Percentiles rank a stretch among this genome's conserved stretches.
These are phyloP conservation scores for Embiotoca jacksoni DNA, from an alignment of 2,113 vertebrate genomes.

Conservation along the genomic window DNA sequence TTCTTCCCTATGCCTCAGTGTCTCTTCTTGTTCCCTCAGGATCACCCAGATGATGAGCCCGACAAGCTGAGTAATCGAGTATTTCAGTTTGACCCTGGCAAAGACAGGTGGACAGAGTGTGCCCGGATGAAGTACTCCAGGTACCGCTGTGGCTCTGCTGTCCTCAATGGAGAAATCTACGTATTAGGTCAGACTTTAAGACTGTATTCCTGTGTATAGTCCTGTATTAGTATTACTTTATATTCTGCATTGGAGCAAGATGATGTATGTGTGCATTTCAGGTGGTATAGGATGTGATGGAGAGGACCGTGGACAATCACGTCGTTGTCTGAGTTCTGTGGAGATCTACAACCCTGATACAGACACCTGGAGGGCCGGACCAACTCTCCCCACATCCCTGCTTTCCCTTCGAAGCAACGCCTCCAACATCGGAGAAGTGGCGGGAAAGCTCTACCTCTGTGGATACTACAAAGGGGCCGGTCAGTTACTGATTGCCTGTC, in stretches of 20 bases:
- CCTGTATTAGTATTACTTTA: neutral
- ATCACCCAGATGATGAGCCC: slow-evolving; percentile 91
- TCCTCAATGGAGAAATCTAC: slow-evolving; percentile 91
- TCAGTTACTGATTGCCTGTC: slow-evolving; percentile 74
- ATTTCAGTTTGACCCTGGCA: slow-evolving; percentile 88
- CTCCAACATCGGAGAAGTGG: slow-evolving; percentile 83
- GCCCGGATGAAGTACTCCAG: slow-evolving; percentile 90
- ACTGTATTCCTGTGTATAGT: neutral
- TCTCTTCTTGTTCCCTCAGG: slow-evolving; percentile 70
- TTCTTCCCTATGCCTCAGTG: neutral
- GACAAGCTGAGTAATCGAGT: slow-evolving; percentile 90
- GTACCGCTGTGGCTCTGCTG: slow-evolving; percentile 90
- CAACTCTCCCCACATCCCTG: slow-evolving; percentile 86
- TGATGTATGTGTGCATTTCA: slow-evolving; percentile 58
- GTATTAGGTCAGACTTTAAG: slow-evolving; percentile 86
- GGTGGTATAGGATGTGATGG: slow-evolving; percentile 94
- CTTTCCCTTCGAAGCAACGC: slow-evolving; percentile 89
- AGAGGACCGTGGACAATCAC: slow-evolving; percentile 88
- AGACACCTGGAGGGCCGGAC: slow-evolving; percentile 91
- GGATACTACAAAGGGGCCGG: slow-evolving; percentile 91
- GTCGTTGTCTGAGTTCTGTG: slow-evolving; percentile 90
- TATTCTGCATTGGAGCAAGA: neutral
- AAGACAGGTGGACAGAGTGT: slow-evolving; percentile 88
- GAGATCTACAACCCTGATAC: slow-evolving; percentile 93
- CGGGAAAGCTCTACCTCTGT: slow-evolving; percentile 91